Conservation (phyloP, 2,797 vertebrate genomes). For the Stomatorhinus walkeri region DNA sequence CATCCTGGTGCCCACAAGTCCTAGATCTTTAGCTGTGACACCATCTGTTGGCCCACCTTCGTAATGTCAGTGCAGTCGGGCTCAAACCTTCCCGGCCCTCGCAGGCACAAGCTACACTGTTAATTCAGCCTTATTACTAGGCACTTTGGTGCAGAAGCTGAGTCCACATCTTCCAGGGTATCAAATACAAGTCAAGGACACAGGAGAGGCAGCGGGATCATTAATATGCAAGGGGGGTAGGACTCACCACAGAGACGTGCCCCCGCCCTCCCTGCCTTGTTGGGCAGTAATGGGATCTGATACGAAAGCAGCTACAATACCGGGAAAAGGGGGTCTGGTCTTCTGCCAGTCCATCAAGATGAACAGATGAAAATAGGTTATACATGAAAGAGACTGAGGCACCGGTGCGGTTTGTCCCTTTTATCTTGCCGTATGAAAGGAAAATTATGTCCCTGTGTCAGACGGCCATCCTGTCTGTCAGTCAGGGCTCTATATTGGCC, state of each 20-base stretch:
- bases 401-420: not conserved
- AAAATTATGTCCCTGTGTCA: not conserved
- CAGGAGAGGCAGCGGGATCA: slow-evolving; percentile 26
- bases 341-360: slow-evolving; percentile 26
- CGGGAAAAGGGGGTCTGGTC: slow-evolving; percentile 32
- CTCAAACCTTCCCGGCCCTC: not conserved
- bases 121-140: slow-evolving; percentile 41
- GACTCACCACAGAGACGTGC: slow-evolving; percentile 20
- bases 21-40: slow-evolving; percentile 28
- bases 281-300: slow-evolving; percentile 39
- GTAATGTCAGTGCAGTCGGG: not conserved
- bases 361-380: slow-evolving; percentile 21
- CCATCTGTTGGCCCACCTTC: slow-evolving; percentile 41
- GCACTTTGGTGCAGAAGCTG: slow-evolving; percentile 48
- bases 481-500: not conserved
- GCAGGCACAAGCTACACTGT: slow-evolving; percentile 17
- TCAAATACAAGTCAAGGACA: slow-evolving; percentile 38
- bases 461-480: not conserved
- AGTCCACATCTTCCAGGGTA: slow-evolving; percentile 34
- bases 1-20: not conserved
- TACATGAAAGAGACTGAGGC: not conserved
- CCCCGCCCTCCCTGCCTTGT: slow-evolving; percentile 20
- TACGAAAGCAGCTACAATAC: slow-evolving; percentile 30
- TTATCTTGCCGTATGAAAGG: slow-evolving; percentile 16
- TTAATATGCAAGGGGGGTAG: slow-evolving; percentile 25